Conservation (phyloP, 1,140 invertebrate species). For the Stegodyphus dumicola region DNA sequence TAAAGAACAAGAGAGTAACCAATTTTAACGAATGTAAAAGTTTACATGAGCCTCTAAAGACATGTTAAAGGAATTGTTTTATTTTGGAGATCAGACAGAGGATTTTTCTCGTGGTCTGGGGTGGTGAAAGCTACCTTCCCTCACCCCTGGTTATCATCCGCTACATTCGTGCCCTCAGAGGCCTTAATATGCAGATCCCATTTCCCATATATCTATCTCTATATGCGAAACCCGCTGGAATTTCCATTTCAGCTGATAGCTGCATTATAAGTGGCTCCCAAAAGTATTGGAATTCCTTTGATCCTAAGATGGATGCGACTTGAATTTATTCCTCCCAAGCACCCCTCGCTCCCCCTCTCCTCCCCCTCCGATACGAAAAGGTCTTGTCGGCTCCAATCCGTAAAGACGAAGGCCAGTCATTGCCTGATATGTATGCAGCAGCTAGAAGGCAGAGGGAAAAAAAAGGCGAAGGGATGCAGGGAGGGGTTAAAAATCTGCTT, state of each 20-base stretch:
- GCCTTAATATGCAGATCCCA: neutral
- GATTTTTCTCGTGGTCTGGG: too few species aligned
- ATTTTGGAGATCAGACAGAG: too few species aligned
- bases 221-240: neutral
- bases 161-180: neutral
- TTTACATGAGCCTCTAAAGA: too few species aligned
- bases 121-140: too few species aligned
- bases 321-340: slow-evolving; percentile 45
- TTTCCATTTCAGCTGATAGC: neutral
- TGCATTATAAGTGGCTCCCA: neutral
- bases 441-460: neutral
- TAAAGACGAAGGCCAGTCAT: neutral
- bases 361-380: slow-evolving; percentile 1
- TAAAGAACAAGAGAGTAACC: too few species aligned
- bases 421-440: slow-evolving; percentile 22
- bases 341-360: neutral
- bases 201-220: neutral
- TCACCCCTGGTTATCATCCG: neutral
- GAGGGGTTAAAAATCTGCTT: slow-evolving; percentile 14
- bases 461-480: neutral
- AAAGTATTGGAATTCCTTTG: neutral
- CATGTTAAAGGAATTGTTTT: too few species aligned
- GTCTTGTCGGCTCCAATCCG: slow-evolving; percentile 13
- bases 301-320: neutral
- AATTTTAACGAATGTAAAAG: too few species aligned